Conservation (phyloP, 2,797 vertebrate genomes). For the Phalanger gymnotis region DNA sequence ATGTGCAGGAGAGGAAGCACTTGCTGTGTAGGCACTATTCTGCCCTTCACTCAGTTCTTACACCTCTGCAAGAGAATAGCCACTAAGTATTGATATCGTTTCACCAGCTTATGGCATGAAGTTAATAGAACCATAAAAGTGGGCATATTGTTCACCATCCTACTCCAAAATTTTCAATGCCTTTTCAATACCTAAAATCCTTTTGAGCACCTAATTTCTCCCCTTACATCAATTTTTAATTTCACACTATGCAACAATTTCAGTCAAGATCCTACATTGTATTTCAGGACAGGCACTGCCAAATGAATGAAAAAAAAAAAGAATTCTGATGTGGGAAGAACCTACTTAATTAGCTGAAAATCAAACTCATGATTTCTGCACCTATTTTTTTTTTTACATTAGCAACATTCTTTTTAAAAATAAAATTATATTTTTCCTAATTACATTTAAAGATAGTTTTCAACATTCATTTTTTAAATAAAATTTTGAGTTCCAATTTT, state of each 20-base stretch:
- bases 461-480: too few species aligned
- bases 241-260: neutral
- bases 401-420: too few species aligned
- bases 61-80: neutral
- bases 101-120: neutral
- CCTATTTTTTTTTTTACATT: constrained; percentile 38
- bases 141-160: neutral
- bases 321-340: neutral
- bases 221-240: neutral
- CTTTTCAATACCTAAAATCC: neutral
- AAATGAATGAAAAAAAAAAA: neutral
- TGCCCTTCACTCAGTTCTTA: neutral
- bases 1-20: neutral
- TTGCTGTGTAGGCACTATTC: neutral
- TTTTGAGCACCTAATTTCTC: constrained; percentile 31
- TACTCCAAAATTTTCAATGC: neutral
- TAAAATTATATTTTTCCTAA: too few species aligned
- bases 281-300: neutral
- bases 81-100: neutral
- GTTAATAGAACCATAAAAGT: neutral
- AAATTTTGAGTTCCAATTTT: too few species aligned
- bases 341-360: constrained; percentile 32
- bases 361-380: constrained; percentile 47
- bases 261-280: neutral
- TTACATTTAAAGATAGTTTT: too few species aligned